Conservation (phyloP, 1,140 invertebrate species). For the Sitobion miscanthi region DNA sequence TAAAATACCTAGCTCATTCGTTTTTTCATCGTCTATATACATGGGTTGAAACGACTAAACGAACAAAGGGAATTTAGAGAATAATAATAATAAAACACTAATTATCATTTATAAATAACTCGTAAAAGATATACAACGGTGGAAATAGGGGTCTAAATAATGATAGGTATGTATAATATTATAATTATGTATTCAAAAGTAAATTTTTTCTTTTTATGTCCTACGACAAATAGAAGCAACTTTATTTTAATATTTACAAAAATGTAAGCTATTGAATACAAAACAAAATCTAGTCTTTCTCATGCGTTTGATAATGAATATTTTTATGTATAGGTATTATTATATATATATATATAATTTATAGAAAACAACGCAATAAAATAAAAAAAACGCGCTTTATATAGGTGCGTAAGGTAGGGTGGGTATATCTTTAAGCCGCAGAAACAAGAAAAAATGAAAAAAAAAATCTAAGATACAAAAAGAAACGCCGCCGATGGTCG, state of each 20-base stretch:
- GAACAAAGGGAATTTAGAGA: too few relatives aligned
- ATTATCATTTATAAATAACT: neutral
- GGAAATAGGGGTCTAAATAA: neutral
- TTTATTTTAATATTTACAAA: neutral
- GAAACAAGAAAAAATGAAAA: neutral
- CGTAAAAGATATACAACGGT: neutral
- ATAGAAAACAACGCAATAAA: neutral
- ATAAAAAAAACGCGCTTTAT: neutral
- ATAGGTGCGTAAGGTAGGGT: neutral
- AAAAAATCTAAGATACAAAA: neutral
- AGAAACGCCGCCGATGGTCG: neutral
- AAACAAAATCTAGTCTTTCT: neutral
- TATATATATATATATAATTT: neutral
- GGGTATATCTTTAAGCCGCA: too few relatives aligned
- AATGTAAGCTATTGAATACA: neutral
- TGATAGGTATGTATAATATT: neutral
- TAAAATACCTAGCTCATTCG: too few relatives aligned
- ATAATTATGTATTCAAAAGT: neutral
- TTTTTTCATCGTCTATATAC: too few relatives aligned
- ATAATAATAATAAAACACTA: neutral
- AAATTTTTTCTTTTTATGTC: neutral
- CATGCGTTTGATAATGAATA: neutral
- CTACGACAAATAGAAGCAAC: neutral
- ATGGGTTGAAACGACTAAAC: too few relatives aligned
- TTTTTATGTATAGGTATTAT: neutral